Evolutionary conservation across 2,888 invertebrate species (phyloP).

Genomic region (Caradrina clavipalpis): DNA sequence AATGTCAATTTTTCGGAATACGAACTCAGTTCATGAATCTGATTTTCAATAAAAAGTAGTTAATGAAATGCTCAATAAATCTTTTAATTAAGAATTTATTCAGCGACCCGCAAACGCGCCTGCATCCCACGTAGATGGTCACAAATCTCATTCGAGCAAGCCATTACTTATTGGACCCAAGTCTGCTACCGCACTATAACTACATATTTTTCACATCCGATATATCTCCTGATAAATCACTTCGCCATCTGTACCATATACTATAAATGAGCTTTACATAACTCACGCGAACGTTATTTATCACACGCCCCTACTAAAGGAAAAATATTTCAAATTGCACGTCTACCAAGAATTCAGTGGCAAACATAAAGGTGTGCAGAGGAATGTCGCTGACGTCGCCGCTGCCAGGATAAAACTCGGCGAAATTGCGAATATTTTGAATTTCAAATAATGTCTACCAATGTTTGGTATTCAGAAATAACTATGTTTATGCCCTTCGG

Average conservation of each 20-base stretch:
- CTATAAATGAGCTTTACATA: conserved; percentile 50
- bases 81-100: conserved; percentile 34
- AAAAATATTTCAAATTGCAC: conserved; percentile 66
- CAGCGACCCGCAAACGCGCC: neutral
- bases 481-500: conserved; percentile 59
- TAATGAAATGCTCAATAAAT: neutral
- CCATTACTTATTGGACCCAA: conserved; percentile 35
- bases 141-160: conserved; percentile 40
- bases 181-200: conserved; percentile 41
- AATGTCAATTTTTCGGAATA: too few relatives aligned
- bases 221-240: conserved; percentile 56
- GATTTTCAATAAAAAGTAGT: conserved; percentile 10
- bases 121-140: conserved; percentile 4
- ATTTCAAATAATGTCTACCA: conserved; percentile 66
- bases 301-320: conserved; percentile 51
- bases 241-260: conserved; percentile 40
- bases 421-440: conserved; percentile 68
- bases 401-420: conserved; percentile 63
- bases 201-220: conserved; percentile 52
- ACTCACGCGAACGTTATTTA: conserved; percentile 51
- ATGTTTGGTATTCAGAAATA: conserved; percentile 64
- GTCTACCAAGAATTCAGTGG: conserved; percentile 61
- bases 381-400: conserved; percentile 61
- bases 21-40: too few relatives aligned
- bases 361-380: conserved; percentile 66